These are phyloP conservation scores for Liopterus haemorrhoidalis DNA, from an alignment of 2,888 invertebrate species.

Conservation along the genomic window DNA sequence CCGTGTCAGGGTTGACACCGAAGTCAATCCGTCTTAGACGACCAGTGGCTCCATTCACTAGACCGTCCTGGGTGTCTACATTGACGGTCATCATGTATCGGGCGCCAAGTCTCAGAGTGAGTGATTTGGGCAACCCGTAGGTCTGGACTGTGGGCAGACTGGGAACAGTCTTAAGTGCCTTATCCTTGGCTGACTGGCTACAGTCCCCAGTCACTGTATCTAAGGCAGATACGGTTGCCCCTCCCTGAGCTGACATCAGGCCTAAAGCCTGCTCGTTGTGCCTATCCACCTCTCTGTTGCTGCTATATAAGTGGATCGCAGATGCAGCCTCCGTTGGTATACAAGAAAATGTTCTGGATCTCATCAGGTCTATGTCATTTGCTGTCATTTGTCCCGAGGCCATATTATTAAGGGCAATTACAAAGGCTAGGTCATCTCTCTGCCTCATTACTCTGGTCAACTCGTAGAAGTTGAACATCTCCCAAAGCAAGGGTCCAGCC, in stretches of 20 bases:
- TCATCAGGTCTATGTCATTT: slow-evolving; percentile 28
- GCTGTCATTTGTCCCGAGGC: slow-evolving; percentile 29
- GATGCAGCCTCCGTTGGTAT: slow-evolving; percentile 12
- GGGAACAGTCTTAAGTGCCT: background rate
- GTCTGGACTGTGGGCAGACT: slow-evolving; percentile 1
- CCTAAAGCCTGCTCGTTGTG: slow-evolving; percentile 17
- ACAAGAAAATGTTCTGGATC: slow-evolving; percentile 17
- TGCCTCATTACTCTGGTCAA: slow-evolving; percentile 36
- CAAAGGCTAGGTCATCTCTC: slow-evolving; percentile 33
- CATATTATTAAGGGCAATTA: slow-evolving; percentile 32
- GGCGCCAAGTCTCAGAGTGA: slow-evolving; percentile 30
- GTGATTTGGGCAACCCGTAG: slow-evolving; percentile 21
- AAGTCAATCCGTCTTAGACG: slow-evolving; percentile 11
- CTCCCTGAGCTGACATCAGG: background rate
- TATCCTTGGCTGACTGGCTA: background rate
- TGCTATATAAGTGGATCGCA: slow-evolving; percentile 19
- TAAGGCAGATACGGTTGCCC: background rate
- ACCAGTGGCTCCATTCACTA: slow-evolving; percentile 33
- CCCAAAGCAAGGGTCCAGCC: slow-evolving; percentile 27
- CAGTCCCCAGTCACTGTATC: slow-evolving; percentile 8
- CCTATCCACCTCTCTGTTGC: slow-evolving; percentile 19
- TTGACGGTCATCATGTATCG: slow-evolving; percentile 32
- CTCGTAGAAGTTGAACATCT: slow-evolving; percentile 33
- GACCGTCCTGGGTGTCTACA: slow-evolving; percentile 29
- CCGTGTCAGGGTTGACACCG: background rate